Conservation (phyloP, 1,140 invertebrate genomes). For the Melitaea cinxia region DNA sequence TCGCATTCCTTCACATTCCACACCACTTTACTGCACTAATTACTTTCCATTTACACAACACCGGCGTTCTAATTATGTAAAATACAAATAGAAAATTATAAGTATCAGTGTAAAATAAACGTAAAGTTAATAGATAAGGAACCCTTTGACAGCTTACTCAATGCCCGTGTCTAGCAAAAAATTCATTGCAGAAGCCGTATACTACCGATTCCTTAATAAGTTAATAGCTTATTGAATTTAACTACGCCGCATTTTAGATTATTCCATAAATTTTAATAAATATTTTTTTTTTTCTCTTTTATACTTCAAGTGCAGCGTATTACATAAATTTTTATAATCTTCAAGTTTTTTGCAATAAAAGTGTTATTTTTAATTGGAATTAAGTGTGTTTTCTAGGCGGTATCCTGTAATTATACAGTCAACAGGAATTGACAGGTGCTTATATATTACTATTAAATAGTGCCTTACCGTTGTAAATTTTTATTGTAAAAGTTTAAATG, state of each 20-base stretch:
- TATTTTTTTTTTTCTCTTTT: background rate
- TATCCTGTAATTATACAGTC: background rate
- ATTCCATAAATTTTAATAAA: slow-evolving; percentile 9
- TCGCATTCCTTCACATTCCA: background rate
- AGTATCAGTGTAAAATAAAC: slow-evolving; percentile 31
- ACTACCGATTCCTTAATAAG: slow-evolving; percentile 2
- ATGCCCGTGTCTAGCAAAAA: slow-evolving; percentile 18
- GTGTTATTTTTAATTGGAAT: background rate
- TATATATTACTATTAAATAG: background rate
- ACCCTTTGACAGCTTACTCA: slow-evolving; percentile 39
- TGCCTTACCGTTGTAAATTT: too few species aligned
- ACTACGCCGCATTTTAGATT: background rate
- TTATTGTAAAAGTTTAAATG: too few species aligned
- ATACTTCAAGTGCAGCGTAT: background rate
- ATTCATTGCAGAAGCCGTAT: background rate
- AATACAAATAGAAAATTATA: slow-evolving; percentile 36
- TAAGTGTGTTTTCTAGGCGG: background rate
- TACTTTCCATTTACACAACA: slow-evolving; percentile 50
- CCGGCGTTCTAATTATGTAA: slow-evolving; percentile 50
- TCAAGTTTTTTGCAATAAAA: background rate
- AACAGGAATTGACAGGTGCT: background rate
- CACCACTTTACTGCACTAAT: slow-evolving; percentile 37
- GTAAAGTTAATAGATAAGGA: slow-evolving; percentile 38
- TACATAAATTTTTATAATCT: background rate
- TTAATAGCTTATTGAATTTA: slow-evolving; percentile 8